phyloP scores from a whole-genome alignment of 2,113 vertebrate genomes.

The Thymallus thymallus region DNA sequence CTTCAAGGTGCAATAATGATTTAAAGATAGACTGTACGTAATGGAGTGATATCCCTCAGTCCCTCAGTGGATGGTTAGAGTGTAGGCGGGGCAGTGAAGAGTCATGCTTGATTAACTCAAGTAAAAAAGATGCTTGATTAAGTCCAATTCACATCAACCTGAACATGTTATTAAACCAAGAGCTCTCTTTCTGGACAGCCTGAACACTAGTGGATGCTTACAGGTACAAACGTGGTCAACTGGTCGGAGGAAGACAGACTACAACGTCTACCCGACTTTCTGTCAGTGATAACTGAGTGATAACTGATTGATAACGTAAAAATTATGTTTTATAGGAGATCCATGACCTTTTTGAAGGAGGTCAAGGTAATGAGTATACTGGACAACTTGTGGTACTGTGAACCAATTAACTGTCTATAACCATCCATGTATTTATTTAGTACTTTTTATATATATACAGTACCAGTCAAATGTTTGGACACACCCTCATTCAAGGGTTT shows the following conservation, averaged over 20 bases:
- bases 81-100: conserved; percentile 46
- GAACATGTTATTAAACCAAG: conserved; percentile 45
- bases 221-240: not conserved
- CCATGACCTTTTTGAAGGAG: not conserved
- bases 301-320: not conserved
- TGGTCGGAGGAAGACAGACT: not conserved
- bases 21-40: conserved; percentile 47
- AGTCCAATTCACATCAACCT: conserved; percentile 45
- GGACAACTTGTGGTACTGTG: conserved; percentile 13
- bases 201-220: not conserved
- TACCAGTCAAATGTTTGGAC: not conserved
- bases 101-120: conserved; percentile 65
- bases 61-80: conserved; percentile 27
- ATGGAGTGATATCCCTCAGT: conserved; percentile 30
- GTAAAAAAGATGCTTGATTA: conserved; percentile 59
- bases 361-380: not conserved
- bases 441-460: conserved; percentile 56
- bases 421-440: conserved; percentile 41
- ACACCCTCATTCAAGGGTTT: too few relatives aligned
- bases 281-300: too few relatives aligned
- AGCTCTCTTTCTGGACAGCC: conserved; percentile 39
- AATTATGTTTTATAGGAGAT: not conserved
- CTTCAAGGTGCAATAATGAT: conserved; percentile 33
- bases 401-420: conserved; percentile 39
- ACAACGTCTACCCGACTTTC: not conserved